A percentile compares a stretch with the other conserved stretches of the same genome.
These are phyloP conservation scores for Hylia prasina DNA, from an alignment of 2,113 vertebrate species.

Conservation along the genomic window DNA sequence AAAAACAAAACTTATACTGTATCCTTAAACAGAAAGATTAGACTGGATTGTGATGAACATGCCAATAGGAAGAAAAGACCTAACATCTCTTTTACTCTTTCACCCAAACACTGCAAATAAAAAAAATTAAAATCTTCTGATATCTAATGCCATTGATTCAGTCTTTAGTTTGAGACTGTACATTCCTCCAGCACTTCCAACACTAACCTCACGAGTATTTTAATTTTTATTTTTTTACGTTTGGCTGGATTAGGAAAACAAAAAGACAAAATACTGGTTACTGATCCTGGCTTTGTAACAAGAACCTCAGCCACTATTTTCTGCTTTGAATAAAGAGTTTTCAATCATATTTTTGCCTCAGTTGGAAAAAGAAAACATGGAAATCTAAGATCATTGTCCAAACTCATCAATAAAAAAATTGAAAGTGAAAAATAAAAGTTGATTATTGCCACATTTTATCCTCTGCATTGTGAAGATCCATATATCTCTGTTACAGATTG, in stretches of 20 bases:
- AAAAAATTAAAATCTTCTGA: not conserved
- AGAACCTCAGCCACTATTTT: not conserved
- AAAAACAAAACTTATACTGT: not conserved
- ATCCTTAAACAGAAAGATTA: not conserved
- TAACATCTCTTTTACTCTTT: not conserved
- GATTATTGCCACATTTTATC: not conserved
- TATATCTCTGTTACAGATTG: not conserved
- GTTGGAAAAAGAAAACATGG: not conserved
- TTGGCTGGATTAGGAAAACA: not conserved
- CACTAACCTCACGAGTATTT: not conserved
- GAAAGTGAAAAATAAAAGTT: not conserved
- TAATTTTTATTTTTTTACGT: not conserved
- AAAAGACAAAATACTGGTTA: not conserved
- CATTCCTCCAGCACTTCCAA: not conserved
- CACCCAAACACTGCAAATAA: not conserved
- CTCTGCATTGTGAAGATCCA: not conserved
- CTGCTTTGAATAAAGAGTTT: not conserved
- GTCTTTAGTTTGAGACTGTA: not conserved
- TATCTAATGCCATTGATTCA: not conserved
- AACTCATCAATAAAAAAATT: not conserved
- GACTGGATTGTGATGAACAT: not conserved
- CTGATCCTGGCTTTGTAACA: not conserved
- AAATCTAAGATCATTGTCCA: not conserved
- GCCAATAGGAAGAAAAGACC: not conserved
- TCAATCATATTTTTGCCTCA: not conserved